Evolutionary conservation across 2,888 invertebrate genomes (phyloP), one percentile per base, ranked within the genome.

Genomic region (Acrocera orbiculus): DNA sequence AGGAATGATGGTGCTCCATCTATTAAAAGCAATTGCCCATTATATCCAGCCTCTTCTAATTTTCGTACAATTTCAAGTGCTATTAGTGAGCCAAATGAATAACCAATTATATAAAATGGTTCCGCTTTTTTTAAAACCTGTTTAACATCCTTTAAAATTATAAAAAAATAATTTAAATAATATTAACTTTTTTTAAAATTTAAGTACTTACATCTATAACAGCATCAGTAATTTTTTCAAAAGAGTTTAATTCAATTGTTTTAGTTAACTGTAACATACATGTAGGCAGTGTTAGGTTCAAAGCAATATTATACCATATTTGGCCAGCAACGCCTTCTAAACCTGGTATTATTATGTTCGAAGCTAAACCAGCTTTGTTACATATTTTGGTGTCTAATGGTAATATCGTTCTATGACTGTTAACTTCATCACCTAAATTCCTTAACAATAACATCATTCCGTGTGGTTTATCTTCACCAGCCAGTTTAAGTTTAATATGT

Each of bases 31-130:
- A 82, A 46, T 26, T 66, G 63, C 4, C 80, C 81, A 10, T 50
- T 60, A 33, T 64, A 63, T 42, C 78, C 79, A 47, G 67, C 62
- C 6, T 58, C 60, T 55, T 86, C 85, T 23, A 92, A 61, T 47
- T 69, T 65, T 7, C 70, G 61, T 4, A 75, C 78, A 38, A 92
- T 61, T 52, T 89, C 82, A 35, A 90, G 57, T 0, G 79, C 76
- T 14, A 89, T 64, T 15, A 79, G 56, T 0, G 76, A 65, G 27
- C 95, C 95, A 50, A 75, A 92, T 10, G 93, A 95, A 63, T 95
- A 92, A 3, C 82, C 93, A 10, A 81, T 69, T 2, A 95, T 52
- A 37, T 70, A 69, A 61, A 80, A 90, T 1, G 69, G 67, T 20
- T 72, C 67, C 13, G 65, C 64, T 0, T 68, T 38, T 27, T 51